Evolutionary conservation across 2,797 vertebrate genomes (phyloP), one percentile per base, ranked within the genome.

Genomic region (Nasua narica): DNA sequence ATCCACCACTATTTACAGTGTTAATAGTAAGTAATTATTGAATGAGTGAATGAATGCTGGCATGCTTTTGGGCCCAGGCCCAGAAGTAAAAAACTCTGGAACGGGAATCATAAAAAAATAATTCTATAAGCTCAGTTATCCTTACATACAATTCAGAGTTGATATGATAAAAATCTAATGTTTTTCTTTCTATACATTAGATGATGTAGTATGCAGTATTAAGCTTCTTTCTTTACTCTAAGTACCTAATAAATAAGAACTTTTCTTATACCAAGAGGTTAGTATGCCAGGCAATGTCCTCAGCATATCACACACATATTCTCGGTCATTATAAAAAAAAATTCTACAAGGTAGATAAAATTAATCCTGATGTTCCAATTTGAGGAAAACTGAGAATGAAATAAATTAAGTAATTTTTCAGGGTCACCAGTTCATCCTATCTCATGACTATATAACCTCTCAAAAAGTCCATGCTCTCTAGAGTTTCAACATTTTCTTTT

Each of bases 331-430:
- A n/a, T 23, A 84, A 46, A 67, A 81, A 43, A 86, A 54, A 76
- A 77, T 6, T 8, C 90, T 60, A 25, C 23, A 93, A 74, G 18
- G 43, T 37, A 83, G 48, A 48, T 35, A 87, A 23, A 91, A 91
- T 74, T 91, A 92, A 94, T 18, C 43, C 40, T 69, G n/a, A 50
- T 87, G 92, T 95, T 32, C 83, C 82, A 50, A 62, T 92, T 87
- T 91, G 35, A 69, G 48, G 32, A 96, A 95, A 62, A 27, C 25
- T 1, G 67, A 88, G 32, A 32, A 23, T 92, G 35, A 93, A 52
- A 67, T 16, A 89, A 87, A 74, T 70, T 25, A 85, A 85, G 32
- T 77, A 48, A 76, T 48, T 92, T 83, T 48, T 43, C 67, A 84
- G n/a, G 32, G 35, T 19, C 74, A 83, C n/a, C 35, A 72, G 43